phyloP scores from a whole-genome alignment of 2,797 vertebrate genomes.

The Kryptopterus vitreolus region DNA sequence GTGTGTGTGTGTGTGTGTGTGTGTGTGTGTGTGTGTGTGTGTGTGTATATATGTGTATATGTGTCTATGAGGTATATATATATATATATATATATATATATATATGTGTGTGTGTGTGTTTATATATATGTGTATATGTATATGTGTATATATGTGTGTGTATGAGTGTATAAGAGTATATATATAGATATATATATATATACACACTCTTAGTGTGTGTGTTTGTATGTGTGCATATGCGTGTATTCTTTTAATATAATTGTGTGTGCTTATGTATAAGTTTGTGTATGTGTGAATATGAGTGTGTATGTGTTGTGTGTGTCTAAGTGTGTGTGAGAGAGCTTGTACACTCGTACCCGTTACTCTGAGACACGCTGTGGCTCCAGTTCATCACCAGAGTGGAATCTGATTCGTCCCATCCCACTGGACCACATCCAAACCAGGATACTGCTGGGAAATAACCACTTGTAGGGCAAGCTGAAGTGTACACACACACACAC shows the following conservation, averaged over 20 bases:
- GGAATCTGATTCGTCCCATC: constrained; percentile 42
- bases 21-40: no score
- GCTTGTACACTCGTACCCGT: constrained; percentile 30
- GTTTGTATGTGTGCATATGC: not conserved
- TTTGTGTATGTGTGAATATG: not conserved
- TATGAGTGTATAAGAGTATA: no score
- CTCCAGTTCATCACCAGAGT: constrained; percentile 50
- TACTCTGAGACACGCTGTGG: constrained; percentile 38
- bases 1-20: no score
- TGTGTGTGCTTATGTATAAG: no score
- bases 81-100: not conserved
- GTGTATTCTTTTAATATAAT: no score
- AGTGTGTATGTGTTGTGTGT: not conserved
- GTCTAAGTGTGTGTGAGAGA: not conserved
- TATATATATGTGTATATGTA: not conserved
- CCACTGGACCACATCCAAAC: constrained; percentile 39
- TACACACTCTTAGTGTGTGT: no score
- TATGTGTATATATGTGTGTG: not conserved
- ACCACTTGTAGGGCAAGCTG: constrained; percentile 43
- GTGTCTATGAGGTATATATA: not conserved
- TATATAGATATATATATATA: no score
- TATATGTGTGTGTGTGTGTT: not conserved
- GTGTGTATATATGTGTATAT: no score
- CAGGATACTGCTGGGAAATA: constrained; percentile 48
- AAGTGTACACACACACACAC: not conserved